phyloP scores from a whole-genome alignment of 2,888 invertebrate species.

The Beris morrisii region DNA sequence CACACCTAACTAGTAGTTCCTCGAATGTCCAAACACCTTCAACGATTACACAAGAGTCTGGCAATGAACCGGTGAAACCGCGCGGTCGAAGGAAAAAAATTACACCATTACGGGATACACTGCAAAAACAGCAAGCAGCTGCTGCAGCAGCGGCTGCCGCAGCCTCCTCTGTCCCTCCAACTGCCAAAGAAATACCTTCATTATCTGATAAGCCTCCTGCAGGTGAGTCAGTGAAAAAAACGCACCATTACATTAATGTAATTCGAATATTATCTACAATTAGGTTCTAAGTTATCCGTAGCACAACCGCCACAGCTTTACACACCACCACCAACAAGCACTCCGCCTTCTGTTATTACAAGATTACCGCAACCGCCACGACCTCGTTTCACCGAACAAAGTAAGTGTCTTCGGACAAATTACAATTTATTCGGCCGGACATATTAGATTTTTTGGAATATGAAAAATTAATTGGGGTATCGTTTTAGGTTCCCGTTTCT shows the following conservation, averaged over 20 bases:
- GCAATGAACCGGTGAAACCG: constrained; percentile 45
- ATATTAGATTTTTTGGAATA: too few relatives aligned
- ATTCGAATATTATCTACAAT: constrained; percentile 2
- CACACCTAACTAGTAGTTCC: neutral
- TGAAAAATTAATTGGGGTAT: too few relatives aligned
- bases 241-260: neutral
- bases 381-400: constrained; percentile 35
- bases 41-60: constrained; percentile 9
- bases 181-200: constrained; percentile 6
- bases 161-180: constrained; percentile 41
- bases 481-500: constrained; percentile 35
- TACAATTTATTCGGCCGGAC: constrained; percentile 35
- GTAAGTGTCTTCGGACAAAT: constrained; percentile 42
- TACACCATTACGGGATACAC: constrained; percentile 54
- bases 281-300: constrained; percentile 47
- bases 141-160: constrained; percentile 59
- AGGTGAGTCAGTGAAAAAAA: constrained; percentile 13
- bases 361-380: constrained; percentile 61
- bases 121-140: constrained; percentile 58
- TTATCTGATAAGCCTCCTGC: constrained; percentile 16
- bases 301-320: constrained; percentile 60
- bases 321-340: constrained; percentile 54
- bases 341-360: constrained; percentile 64
- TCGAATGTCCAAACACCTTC: neutral
- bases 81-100: constrained; percentile 56